Percentiles rank a stretch among this genome's conserved stretches.
These are phyloP conservation scores for Pseudonaja textilis DNA, from an alignment of 2,113 vertebrate species.

Conservation along the genomic window DNA sequence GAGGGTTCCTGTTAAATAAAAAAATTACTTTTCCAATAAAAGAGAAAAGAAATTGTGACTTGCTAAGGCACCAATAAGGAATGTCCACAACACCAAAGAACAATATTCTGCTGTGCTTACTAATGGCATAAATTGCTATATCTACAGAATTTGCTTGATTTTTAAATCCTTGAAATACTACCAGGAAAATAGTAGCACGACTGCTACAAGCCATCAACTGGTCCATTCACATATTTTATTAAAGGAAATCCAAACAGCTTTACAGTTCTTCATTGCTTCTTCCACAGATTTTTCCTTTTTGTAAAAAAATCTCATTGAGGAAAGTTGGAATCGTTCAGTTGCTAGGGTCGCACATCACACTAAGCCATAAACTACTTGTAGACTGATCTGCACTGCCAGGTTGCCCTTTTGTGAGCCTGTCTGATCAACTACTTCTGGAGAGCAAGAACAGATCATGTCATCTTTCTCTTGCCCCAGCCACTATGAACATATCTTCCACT, in stretches of 20 bases:
- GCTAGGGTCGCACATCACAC: neutral
- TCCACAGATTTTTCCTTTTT: neutral
- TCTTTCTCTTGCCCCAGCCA: neutral
- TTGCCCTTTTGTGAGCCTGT: neutral
- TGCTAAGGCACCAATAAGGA: constrained; percentile 4
- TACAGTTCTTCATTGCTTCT: neutral
- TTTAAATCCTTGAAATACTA: neutral
- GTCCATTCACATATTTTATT: neutral
- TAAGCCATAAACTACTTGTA: neutral
- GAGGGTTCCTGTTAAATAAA: constrained; percentile 26
- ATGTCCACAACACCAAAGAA: constrained; percentile 4
- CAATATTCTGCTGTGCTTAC: neutral
- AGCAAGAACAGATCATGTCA: neutral
- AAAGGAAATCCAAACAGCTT: neutral
- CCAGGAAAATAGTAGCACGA: neutral
- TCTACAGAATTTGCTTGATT: neutral
- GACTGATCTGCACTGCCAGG: neutral
- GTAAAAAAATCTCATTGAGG: neutral
- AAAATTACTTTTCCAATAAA: constrained; percentile 15
- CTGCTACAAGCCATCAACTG: neutral
- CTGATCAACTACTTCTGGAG: neutral
- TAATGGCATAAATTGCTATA: neutral
- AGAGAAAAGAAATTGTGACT: neutral
- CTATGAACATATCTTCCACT: neutral
- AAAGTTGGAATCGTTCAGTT: neutral